These are phyloP conservation scores for Euspilapteryx auroguttella DNA, from an alignment of 2,888 invertebrate genomes.

Conservation along the genomic window DNA sequence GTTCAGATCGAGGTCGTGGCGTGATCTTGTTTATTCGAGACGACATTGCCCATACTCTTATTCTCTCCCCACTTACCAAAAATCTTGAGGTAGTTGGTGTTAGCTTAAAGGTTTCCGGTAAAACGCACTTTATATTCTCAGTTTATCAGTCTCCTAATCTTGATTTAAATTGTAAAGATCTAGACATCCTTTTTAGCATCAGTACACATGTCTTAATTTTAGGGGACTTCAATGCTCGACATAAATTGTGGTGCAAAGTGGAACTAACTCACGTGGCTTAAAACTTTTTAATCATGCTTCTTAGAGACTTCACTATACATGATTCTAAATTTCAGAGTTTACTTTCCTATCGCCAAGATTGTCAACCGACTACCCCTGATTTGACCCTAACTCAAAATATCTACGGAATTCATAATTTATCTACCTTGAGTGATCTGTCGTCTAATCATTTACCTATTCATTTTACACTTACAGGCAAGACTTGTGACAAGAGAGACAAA, in stretches of 20 bases:
- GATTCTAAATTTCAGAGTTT: neutral
- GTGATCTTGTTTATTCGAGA: neutral
- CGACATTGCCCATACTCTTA: neutral
- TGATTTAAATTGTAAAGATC: neutral
- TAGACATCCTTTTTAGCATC: neutral
- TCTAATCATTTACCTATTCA: slow-evolving; percentile 1
- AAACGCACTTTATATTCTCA: neutral
- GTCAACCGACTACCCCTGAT: neutral
- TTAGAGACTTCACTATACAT: neutral
- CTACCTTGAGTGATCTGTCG: neutral
- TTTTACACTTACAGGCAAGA: neutral
- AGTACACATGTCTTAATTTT: neutral
- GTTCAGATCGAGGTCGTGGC: neutral
- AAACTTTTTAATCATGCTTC: neutral
- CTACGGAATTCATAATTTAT: neutral
- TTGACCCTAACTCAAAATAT: neutral
- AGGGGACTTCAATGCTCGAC: slow-evolving; percentile 1
- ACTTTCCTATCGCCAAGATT: neutral
- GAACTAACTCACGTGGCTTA: neutral
- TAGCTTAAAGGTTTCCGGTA: neutral
- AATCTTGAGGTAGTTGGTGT: too few species aligned
- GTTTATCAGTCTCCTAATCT: slow-evolving; percentile 1
- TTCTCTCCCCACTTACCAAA: too few species aligned
- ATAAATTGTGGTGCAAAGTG: neutral
- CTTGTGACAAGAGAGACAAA: neutral